Conservation (phyloP, 2,797 vertebrate species). For the Gymnothorax javanicus region DNA sequence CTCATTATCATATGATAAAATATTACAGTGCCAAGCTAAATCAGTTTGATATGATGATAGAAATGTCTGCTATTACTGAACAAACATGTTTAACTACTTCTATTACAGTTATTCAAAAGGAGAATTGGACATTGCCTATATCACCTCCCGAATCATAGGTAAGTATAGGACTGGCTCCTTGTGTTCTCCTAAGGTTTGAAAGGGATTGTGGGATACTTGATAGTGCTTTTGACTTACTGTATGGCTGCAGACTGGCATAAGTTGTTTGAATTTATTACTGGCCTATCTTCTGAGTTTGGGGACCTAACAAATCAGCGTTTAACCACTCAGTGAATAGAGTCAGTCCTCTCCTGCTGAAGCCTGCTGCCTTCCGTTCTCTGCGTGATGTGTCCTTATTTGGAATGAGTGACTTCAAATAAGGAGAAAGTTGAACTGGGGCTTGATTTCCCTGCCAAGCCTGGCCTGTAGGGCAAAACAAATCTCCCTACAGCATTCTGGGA, state of each 20-base stretch:
- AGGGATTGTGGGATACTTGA: background rate
- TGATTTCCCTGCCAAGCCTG: background rate
- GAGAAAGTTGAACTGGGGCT: background rate
- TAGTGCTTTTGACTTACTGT: background rate
- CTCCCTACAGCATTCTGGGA: background rate
- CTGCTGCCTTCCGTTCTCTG: background rate
- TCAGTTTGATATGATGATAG: background rate
- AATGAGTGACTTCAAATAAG: background rate
- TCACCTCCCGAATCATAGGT: slow-evolving; percentile 98
- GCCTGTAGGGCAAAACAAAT: background rate
- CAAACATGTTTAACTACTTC: slow-evolving; percentile 30
- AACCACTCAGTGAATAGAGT: background rate
- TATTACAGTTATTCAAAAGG: slow-evolving; percentile 91
- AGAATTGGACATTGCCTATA: slow-evolving; percentile 95
- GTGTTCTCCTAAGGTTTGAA: background rate
- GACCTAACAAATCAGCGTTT: background rate
- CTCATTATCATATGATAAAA: background rate
- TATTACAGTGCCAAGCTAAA: background rate
- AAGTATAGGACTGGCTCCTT: slow-evolving; percentile 51
- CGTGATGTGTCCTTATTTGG: background rate
- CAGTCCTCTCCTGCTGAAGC: background rate
- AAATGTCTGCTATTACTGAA: background rate
- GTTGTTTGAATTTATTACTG: background rate
- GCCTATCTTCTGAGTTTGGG: background rate
- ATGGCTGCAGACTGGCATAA: background rate